Evolutionary conservation across 2,797 vertebrate genomes (phyloP), one percentile per base, ranked within the genome.

Genomic region (Xenentodon cancila): DNA sequence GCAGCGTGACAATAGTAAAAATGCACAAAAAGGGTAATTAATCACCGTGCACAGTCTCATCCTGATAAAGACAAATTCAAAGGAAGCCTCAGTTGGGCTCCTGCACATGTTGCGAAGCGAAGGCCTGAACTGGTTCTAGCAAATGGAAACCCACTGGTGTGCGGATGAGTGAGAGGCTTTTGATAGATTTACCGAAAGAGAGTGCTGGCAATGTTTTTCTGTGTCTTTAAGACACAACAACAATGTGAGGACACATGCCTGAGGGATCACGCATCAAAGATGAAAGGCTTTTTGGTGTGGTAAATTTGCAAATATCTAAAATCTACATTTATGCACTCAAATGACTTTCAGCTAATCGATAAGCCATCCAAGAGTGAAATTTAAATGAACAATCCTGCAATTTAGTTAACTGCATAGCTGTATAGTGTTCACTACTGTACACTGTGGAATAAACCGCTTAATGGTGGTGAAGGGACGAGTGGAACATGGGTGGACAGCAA

Each of bases 101-200:
- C 59, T 73, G 56, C 71, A 71, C 70, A 71, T 64, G 73, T 71
- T 64, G 71, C 57, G 42, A 18, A 67, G 59, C 32, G 64, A 42
- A 22, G 54, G 71, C 57, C 73, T 43, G 32, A 50, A 27, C 57
- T 48, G 5, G 49, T 22, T 78, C 68, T 9, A 60, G 37, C 59
- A 57, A 60, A 45, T 50, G 48, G 61, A 78, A 73, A 77, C 27
- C 59, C 73, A 71, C 73, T 61, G 57, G 69, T 81, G 75, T 63
- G 66, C 13, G 43, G 59, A 67, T 75, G 78, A 86, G 30, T 85
- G 68, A 78, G 61, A 76, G 19, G 47, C 49, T 63, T 77, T 60
- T 67, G 68, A 82, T 74, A 64, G 65, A 77, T 68, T 57, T 48
- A 44, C 68, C 30, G 43, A 67, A 69, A 68, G 43, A 58, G 11